Percentiles rank a stretch among this genome's conserved stretches.
These are phyloP conservation scores for Heterodera carotae DNA, from an alignment of 1,140 invertebrate genomes.

Conservation along the genomic window DNA sequence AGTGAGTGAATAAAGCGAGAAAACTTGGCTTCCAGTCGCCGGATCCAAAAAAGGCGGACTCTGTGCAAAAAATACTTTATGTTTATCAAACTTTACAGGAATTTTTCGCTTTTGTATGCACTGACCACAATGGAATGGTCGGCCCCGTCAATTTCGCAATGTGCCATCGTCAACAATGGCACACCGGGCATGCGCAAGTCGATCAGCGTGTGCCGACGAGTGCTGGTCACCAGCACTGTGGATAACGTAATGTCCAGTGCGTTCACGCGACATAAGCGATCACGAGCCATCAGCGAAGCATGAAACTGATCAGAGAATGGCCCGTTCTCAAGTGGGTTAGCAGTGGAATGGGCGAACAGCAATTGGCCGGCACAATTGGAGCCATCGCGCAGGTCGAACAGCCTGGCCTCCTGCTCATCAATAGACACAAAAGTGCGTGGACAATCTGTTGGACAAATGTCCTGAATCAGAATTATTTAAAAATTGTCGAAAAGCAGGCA, in stretches of 20 bases:
- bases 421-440: conserved; percentile 25
- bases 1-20: conserved; percentile 24
- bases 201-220: conserved; percentile 19
- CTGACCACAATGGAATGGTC: conserved; percentile 29
- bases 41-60: conserved; percentile 21
- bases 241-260: conserved; percentile 12
- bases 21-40: conserved; percentile 5
- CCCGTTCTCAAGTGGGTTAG: neutral
- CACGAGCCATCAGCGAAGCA: neutral
- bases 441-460: conserved; percentile 34
- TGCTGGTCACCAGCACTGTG: conserved; percentile 23
- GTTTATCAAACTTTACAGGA: too few species aligned
- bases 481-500: neutral
- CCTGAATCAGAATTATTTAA: too few species aligned
- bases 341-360: conserved; percentile 10
- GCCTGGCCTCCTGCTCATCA: neutral
- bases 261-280: conserved; percentile 9
- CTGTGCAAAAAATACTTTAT: conserved; percentile 5
- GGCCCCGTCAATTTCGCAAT: conserved; percentile 20
- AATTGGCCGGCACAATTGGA: conserved; percentile 15
- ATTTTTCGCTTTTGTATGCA: too few species aligned
- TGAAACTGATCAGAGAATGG: conserved; percentile 10
- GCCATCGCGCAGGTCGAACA: conserved; percentile 29
- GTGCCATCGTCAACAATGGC: conserved; percentile 16
- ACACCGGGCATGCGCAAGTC: conserved; percentile 21